Evolutionary conservation across 2,113 vertebrate species (phyloP).

Genomic region (Donacobius atricapilla): DNA sequence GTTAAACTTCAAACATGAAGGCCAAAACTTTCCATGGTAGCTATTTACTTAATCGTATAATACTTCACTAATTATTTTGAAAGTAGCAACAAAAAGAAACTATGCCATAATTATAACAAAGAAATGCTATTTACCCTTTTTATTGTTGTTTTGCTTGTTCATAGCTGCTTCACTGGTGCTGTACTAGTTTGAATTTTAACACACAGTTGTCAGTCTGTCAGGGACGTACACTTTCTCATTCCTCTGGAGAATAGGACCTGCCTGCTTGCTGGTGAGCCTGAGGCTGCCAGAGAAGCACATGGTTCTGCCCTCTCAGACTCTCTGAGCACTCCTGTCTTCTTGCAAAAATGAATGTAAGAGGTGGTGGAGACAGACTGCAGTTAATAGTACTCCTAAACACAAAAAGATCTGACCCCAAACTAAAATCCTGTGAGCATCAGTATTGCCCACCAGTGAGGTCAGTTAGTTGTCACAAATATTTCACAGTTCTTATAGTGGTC

Average conservation of each 20-base stretch:
- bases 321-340: not conserved
- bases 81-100: not conserved
- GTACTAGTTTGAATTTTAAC: not conserved
- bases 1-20: not conserved
- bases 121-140: not conserved
- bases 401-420: not conserved
- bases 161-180: not conserved
- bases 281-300: not conserved
- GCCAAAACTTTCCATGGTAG: not conserved
- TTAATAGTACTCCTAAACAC: not conserved
- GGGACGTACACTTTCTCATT: not conserved
- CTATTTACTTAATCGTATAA: not conserved
- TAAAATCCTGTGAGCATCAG: not conserved
- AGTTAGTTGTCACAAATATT: not conserved
- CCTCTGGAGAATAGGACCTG: not conserved
- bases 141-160: not conserved
- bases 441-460: not conserved
- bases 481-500: not conserved
- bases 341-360: not conserved
- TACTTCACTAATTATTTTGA: not conserved
- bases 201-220: not conserved
- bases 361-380: not conserved
- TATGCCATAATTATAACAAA: not conserved
- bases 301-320: not conserved
- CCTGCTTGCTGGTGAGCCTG: not conserved